phyloP scores from a whole-genome alignment of 2,888 invertebrate genomes.

The Caenorhabditis sp. region DNA sequence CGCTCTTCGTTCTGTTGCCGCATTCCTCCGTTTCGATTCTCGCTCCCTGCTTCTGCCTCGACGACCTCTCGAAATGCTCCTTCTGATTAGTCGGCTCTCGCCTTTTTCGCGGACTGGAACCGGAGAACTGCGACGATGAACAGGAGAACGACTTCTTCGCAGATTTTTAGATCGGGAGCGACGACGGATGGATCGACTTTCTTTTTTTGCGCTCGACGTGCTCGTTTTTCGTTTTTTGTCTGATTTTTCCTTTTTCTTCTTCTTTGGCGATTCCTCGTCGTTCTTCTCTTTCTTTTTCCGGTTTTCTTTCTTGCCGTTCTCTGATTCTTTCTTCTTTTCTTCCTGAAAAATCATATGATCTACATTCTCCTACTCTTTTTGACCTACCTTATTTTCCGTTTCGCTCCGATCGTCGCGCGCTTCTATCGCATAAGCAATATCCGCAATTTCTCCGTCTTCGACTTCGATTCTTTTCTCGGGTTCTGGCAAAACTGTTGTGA shows the following conservation, averaged over 20 bases:
- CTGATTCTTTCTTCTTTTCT: not conserved
- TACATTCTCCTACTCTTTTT: not conserved
- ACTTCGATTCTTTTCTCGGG: slow-evolving; percentile 9
- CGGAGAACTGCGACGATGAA: not conserved
- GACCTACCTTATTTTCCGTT: no score
- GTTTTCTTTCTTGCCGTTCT: not conserved
- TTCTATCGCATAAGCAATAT: slow-evolving; percentile 20
- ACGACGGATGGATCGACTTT: not conserved
- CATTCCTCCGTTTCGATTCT: not conserved
- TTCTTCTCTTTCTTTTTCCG: slow-evolving; percentile 8
- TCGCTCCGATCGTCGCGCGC: no score
- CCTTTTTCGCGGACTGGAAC: not conserved
- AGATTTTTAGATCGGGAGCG: slow-evolving; percentile 5
- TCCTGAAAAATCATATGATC: not conserved
- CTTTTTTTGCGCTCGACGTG: not conserved
- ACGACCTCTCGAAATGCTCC: slow-evolving; percentile 19
- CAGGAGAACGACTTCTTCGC: slow-evolving; percentile 3
- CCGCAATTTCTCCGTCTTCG: slow-evolving; percentile 45
- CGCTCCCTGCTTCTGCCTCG: slow-evolving; percentile 7
- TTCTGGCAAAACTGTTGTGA: slow-evolving; percentile 13
- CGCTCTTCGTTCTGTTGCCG: slow-evolving; percentile 21
- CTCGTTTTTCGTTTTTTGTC: slow-evolving; percentile 6
- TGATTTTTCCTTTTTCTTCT: slow-evolving; percentile 7
- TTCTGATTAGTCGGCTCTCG: not conserved
- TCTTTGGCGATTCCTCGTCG: no score